These are phyloP conservation scores for Hepsetus odoe DNA, from an alignment of 2,113 vertebrate genomes.

Conservation along the genomic window DNA sequence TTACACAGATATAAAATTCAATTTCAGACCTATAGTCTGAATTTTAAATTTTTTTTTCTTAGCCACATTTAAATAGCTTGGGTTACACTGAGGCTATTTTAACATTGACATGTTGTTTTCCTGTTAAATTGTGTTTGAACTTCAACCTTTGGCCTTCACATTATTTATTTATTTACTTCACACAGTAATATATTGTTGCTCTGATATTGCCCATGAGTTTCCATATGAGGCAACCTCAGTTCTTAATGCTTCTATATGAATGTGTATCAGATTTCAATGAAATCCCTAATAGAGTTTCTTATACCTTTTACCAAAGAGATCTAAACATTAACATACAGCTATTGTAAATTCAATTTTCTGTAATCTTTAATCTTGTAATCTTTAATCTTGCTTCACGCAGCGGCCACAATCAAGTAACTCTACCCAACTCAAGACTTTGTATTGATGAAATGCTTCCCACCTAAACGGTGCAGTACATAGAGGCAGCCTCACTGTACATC, in stretches of 20 bases:
- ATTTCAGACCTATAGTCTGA: neutral
- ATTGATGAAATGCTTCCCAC: neutral
- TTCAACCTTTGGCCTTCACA: conserved; percentile 26
- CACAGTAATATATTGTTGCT: conserved; percentile 31
- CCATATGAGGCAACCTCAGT: conserved; percentile 38
- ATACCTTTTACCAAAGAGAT: conserved; percentile 59
- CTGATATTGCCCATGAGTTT: conserved; percentile 29
- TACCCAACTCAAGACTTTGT: neutral
- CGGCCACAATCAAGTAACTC: conserved; percentile 1
- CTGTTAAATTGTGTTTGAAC: neutral
- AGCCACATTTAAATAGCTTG: conserved; percentile 33
- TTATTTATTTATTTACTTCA: conserved; percentile 31
- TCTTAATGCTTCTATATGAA: conserved; percentile 44
- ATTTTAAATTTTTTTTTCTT: neutral
- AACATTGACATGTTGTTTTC: neutral
- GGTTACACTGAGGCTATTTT: neutral
- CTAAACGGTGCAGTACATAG: neutral
- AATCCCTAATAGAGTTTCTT: conserved; percentile 38
- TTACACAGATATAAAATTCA: conserved; percentile 17
- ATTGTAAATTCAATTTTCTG: conserved; percentile 16
- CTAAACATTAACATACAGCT: conserved; percentile 38
- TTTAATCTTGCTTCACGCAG: conserved; percentile 14
- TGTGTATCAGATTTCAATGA: conserved; percentile 43
- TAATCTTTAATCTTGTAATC: conserved; percentile 23
- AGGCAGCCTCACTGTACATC: neutral